Base-by-base conservation (phyloP, 2,113 vertebrate genomes). In the Colinus virginianus region DNA sequence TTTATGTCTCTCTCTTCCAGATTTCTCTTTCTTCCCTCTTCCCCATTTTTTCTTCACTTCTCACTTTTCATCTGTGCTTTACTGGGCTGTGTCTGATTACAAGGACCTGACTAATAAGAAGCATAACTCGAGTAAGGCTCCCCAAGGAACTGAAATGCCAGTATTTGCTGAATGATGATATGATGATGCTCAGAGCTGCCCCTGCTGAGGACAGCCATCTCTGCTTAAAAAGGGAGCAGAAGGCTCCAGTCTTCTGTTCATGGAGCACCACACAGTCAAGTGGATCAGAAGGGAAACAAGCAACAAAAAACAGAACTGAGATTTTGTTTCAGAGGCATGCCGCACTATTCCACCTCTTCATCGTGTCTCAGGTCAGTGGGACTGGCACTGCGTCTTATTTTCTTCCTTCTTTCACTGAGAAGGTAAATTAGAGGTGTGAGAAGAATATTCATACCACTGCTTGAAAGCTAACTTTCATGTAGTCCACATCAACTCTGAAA, bases 381-480 rank as follows among this genome's bases (percentile, higher is more conserved):
- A 76, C n/a, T 42, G n/a, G 14, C 62, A 42, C 46, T 51, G 18
- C 22, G 16, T 83, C 71, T 84, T 67, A 61, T 26, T 95, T 94
- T 94, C 77, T 90, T 83, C 76, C 89, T 92, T 72, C 62, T 79
- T 93, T 84, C 46, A 62, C 80, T 64, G 45, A 91, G 72, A 90
- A 90, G 23, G 82, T 94, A 87, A 87, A 85, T 68, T 75, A 85
- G 82, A 81, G 36, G 30, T 34, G 56, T 78, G 66, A 61, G 66
- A 78, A 62, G 77, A 91, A 89, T 91, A 94, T 75, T 90, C 79
- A 78, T 32, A 48, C 40, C 83, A 43, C 68, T 94, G 71, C 82
- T 91, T 94, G 78, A 93, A 94, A 95, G 91, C 40, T 94, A 74
- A 87, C 89, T 94, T 96, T 91, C 85, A 96, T 96, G 87, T 96